Evolutionary conservation across 2,113 vertebrate genomes (phyloP).

Genomic region (Ctenomys sociabilis): DNA sequence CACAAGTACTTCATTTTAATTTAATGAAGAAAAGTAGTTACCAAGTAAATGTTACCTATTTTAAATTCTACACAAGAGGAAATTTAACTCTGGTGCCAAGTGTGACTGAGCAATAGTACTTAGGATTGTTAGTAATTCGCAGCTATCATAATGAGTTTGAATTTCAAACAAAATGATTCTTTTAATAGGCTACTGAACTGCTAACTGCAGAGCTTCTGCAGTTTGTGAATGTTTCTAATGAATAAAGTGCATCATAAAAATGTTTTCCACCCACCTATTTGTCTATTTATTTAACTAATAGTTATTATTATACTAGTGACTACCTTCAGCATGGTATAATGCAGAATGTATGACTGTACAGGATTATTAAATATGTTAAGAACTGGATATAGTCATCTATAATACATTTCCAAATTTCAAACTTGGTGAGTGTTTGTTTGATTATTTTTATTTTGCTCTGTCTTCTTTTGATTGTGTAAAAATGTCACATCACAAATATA

Average conservation of each 20-base stretch:
- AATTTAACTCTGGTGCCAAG: neutral
- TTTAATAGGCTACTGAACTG: neutral
- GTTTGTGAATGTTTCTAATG: constrained; percentile 13
- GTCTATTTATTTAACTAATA: neutral
- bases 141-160: neutral
- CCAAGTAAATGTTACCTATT: neutral
- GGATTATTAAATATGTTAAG: constrained; percentile 4
- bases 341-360: constrained; percentile 46
- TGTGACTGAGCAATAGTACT: neutral
- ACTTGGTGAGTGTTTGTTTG: neutral
- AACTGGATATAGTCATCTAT: neutral
- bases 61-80: neutral
- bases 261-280: neutral
- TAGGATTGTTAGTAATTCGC: neutral
- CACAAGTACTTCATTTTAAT: neutral
- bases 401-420: constrained; percentile 22
- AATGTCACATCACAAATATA: constrained; percentile 71
- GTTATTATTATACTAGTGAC: neutral
- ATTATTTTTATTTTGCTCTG: constrained; percentile 34
- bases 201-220: neutral
- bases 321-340: neutral
- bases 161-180: constrained; percentile 34
- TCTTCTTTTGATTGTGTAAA: constrained; percentile 66
- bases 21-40: neutral
- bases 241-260: neutral